A percentile compares a stretch with the other conserved stretches of the same genome.
Evolutionary conservation across 2,797 vertebrate genomes (phyloP).

Genomic region (Pantherophis alleghaniensis): DNA sequence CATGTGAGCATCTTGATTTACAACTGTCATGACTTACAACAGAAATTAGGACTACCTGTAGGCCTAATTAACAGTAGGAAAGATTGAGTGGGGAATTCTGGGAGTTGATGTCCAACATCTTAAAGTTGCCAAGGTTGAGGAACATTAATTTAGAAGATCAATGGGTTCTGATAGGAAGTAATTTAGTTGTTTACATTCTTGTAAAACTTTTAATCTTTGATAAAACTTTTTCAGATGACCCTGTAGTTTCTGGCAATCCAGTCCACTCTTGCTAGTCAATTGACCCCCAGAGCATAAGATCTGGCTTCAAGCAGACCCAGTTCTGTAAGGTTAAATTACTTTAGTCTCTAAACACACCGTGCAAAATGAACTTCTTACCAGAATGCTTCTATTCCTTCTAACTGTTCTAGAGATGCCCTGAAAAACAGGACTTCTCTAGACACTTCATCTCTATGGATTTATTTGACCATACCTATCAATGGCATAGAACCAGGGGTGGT

Average conservation of each 20-base stretch:
- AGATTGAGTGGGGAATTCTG: not conserved
- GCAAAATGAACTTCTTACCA: not conserved
- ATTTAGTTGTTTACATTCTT: not conserved
- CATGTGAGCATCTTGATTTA: no score
- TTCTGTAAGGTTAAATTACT: not conserved
- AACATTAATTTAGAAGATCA: not conserved
- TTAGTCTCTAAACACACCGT: not conserved
- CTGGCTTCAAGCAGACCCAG: not conserved
- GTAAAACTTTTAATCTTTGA: not conserved
- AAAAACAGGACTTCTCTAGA: not conserved
- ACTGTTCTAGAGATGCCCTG: not conserved
- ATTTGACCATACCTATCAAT: not conserved
- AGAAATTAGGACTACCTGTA: no score
- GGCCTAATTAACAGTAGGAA: no score
- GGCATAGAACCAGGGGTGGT: not conserved
- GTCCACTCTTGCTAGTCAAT: not conserved
- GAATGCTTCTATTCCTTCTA: not conserved
- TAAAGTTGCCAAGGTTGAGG: not conserved
- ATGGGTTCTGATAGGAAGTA: not conserved
- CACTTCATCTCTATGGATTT: not conserved
- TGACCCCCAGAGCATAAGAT: not conserved
- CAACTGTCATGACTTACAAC: no score
- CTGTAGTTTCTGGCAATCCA: not conserved
- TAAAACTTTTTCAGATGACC: not conserved
- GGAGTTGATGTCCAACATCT: not conserved